Base-by-base conservation (phyloP, 2,888 invertebrate species). In the Odontothrips loti region DNA sequence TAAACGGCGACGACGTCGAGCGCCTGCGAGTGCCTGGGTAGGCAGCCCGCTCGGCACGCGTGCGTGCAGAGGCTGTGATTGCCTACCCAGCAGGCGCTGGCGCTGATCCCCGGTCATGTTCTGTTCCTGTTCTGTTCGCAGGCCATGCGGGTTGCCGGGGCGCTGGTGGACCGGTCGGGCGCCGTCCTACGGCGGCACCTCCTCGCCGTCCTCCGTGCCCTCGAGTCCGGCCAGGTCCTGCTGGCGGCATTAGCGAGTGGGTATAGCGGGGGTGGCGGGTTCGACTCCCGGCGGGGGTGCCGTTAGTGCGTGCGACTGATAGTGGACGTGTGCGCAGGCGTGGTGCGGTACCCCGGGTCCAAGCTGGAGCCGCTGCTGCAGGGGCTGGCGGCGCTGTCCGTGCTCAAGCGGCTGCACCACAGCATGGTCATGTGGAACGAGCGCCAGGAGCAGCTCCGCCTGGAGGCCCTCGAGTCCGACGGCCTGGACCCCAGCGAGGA, bases 361-460 rank as follows among this genome's bases (percentile, higher is more conserved):
- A 68, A 23, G 68, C 68, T 68, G 68, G 68, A 68, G 68, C 68
- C 68, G 68, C 68, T 68, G 68, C 68, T 68, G 68, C 68, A 68
- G 68, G 68, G 68, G 68, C 68, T 68, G 68, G 68, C 68, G 1
- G 68, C 68, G 68, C 68, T 68, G 68, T 68, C 9, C 87, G 87
- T 23, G 84, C 88, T 84, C 82, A 87, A 47, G 68, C 68, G 43
- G 23, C 80, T 43, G 23, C 34, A 29, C 29, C 68, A 34, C 80
- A 63, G 34, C 80, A 80, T 80, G 58, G 63, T 34, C 43, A 80
- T 68, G 68, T 63, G 58, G 80, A 68, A 43, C 58, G 75, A 68
- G 80, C 58, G 47, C 15, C 68, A 47, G 75, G 58, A 58, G 68
- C 43, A 34, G 43, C 17, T 63, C 23, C 68, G 43, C 58, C 47